Evolutionary conservation across 2,888 invertebrate genomes (phyloP).

Genomic region (Drosophila stalkeri): DNA sequence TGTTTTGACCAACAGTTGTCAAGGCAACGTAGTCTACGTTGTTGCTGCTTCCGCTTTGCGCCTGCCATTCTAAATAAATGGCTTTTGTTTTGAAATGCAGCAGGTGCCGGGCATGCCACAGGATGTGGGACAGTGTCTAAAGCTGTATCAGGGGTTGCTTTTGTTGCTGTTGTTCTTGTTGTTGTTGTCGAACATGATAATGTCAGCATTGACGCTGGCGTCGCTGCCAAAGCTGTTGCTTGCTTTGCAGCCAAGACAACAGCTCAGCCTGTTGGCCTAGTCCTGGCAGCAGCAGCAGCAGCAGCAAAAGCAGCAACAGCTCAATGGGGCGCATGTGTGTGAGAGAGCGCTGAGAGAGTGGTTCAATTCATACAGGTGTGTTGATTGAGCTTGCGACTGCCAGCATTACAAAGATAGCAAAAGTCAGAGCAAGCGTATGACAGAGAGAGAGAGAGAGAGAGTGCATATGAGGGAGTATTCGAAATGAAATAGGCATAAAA

Average conservation of each 20-base stretch:
- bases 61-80: slow-evolving; percentile 74
- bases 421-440: background rate
- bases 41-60: slow-evolving; percentile 71
- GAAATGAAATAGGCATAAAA: slow-evolving; percentile 36
- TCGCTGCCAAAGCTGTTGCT: slow-evolving; percentile 55
- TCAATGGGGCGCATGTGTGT: slow-evolving; percentile 45
- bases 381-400: slow-evolving; percentile 10
- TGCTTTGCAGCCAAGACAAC: slow-evolving; percentile 38
- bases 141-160: slow-evolving; percentile 18
- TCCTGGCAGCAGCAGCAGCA: slow-evolving; percentile 51
- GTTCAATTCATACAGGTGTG: slow-evolving; percentile 70
- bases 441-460: background rate
- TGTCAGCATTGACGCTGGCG: slow-evolving; percentile 32
- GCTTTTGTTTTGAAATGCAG: slow-evolving; percentile 65
- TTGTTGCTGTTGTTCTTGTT: slow-evolving; percentile 21
- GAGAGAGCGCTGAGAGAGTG: slow-evolving; percentile 24
- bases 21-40: slow-evolving; percentile 66
- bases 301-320: slow-evolving; percentile 19
- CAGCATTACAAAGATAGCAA: background rate
- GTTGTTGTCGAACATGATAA: slow-evolving; percentile 32
- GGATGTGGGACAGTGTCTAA: slow-evolving; percentile 57
- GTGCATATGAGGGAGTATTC: background rate
- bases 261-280: slow-evolving; percentile 67
- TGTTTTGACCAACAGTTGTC: slow-evolving; percentile 63
- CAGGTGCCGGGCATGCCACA: slow-evolving; percentile 75